A percentile compares a stretch with the other conserved stretches of the same genome.
These are phyloP conservation scores for Amphibalanus amphitrite DNA, from an alignment of 1,140 invertebrate species.

Conservation along the genomic window DNA sequence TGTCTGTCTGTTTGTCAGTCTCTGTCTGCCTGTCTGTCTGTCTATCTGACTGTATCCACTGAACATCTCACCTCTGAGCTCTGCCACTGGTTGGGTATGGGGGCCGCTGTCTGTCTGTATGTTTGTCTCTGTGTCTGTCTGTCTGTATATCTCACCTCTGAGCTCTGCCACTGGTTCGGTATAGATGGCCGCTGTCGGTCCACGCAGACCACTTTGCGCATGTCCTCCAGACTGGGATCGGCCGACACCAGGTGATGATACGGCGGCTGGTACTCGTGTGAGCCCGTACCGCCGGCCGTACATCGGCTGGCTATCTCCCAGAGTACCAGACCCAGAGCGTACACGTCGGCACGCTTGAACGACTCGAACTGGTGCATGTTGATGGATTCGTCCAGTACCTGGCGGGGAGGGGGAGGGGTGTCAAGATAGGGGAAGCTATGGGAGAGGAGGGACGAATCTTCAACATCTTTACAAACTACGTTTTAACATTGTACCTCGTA, in stretches of 20 bases:
- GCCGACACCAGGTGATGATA: conserved; percentile 85
- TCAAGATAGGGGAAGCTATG: too few relatives aligned
- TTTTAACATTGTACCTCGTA: too few relatives aligned
- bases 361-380: conserved; percentile 84
- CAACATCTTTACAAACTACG: too few relatives aligned
- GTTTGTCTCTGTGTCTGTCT: conserved; percentile 5
- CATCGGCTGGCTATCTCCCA: conserved; percentile 37
- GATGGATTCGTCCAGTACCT: conserved; percentile 61
- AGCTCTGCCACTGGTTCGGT: conserved; percentile 70
- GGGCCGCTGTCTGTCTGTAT: neutral
- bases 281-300: conserved; percentile 9
- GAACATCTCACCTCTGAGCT: too few relatives aligned
- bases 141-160: too few relatives aligned
- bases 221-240: conserved; percentile 90
- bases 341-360: conserved; percentile 88
- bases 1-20: neutral
- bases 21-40: conserved; percentile 6
- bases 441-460: too few relatives aligned
- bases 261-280: conserved; percentile 84
- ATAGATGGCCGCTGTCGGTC: conserved; percentile 70
- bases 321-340: conserved; percentile 80
- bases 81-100: too few relatives aligned
- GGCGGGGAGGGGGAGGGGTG: too few relatives aligned
- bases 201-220: conserved; percentile 75
- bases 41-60: too few relatives aligned